Percentiles rank a stretch among this genome's conserved stretches.
phyloP scores from a whole-genome alignment of 2,888 invertebrate genomes.

The Meiosimyza platycephala region DNA sequence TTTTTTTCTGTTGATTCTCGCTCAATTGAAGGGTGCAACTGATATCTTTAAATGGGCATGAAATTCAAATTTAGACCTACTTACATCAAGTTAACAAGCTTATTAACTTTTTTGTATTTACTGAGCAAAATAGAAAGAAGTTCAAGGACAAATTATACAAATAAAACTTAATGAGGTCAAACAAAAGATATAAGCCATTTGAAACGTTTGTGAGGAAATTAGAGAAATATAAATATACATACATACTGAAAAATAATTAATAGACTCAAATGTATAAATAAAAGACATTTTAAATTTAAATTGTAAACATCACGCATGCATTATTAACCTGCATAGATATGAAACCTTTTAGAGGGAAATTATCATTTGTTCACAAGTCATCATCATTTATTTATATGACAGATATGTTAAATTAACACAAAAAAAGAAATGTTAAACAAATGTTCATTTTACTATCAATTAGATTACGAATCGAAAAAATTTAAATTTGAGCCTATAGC shows the following conservation, averaged over 20 bases:
- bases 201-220: too few species aligned
- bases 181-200: too few species aligned
- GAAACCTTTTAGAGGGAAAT: too few species aligned
- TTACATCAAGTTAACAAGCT: slow-evolving; percentile 31
- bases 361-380: too few species aligned
- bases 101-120: background rate
- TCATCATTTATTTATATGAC: too few species aligned
- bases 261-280: slow-evolving; percentile 56
- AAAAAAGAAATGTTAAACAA: too few species aligned
- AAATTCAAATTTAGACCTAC: slow-evolving; percentile 32
- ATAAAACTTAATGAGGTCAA: too few species aligned
- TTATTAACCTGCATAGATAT: background rate
- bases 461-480: too few species aligned
- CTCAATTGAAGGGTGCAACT: slow-evolving; percentile 46
- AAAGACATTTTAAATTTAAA: slow-evolving; percentile 42
- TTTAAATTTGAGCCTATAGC: too few species aligned
- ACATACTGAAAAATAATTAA: slow-evolving; percentile 15
- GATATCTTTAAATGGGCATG: slow-evolving; percentile 20
- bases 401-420: too few species aligned
- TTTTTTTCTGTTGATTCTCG: slow-evolving; percentile 24
- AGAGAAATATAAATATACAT: too few species aligned
- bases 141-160: slow-evolving; percentile 50
- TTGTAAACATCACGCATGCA: slow-evolving; percentile 14
- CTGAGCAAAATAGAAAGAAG: slow-evolving; percentile 39
- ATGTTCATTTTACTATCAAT: too few species aligned